These are phyloP conservation scores for Octonoba sinensis DNA, from an alignment of 2,888 invertebrate genomes.

Conservation along the genomic window DNA sequence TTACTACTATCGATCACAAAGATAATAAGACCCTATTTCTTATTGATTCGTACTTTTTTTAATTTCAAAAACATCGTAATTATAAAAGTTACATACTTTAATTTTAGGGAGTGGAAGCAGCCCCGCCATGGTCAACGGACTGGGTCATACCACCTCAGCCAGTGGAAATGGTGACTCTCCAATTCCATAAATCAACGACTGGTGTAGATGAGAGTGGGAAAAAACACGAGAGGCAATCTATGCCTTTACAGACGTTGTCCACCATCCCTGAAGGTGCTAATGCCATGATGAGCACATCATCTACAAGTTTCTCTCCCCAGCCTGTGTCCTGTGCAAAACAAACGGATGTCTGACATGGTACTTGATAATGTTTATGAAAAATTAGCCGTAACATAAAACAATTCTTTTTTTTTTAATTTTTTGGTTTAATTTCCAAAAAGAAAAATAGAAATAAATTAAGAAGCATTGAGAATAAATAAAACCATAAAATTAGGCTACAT, in stretches of 20 bases:
- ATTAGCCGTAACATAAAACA: no score
- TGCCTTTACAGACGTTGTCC: constrained; percentile 26
- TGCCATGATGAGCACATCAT: constrained; percentile 9
- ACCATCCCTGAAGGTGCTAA: constrained; percentile 29
- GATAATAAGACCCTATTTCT: no score
- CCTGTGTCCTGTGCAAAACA: constrained; percentile 34
- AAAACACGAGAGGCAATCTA: constrained; percentile 11
- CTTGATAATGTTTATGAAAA: no score
- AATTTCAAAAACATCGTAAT: no score
- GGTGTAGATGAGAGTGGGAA: constrained; percentile 2
- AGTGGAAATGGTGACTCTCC: constrained; percentile 52
- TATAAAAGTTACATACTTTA: no score
- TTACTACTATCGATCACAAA: no score
- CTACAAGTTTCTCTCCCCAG: constrained; percentile 24
- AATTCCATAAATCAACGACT: constrained; percentile 32
- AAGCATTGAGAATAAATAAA: no score
- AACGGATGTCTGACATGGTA: constrained; percentile 55
- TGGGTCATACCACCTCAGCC: constrained; percentile 58
- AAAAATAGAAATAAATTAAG: no score
- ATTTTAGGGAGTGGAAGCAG: constrained; percentile 26
- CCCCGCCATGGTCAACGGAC: constrained; percentile 50
- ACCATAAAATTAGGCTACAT: no score
- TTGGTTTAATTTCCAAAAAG: no score
- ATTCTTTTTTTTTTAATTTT: no score
- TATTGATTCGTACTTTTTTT: no score